phyloP scores from a whole-genome alignment of 2,888 invertebrate species.

The Lysandra coridon region DNA sequence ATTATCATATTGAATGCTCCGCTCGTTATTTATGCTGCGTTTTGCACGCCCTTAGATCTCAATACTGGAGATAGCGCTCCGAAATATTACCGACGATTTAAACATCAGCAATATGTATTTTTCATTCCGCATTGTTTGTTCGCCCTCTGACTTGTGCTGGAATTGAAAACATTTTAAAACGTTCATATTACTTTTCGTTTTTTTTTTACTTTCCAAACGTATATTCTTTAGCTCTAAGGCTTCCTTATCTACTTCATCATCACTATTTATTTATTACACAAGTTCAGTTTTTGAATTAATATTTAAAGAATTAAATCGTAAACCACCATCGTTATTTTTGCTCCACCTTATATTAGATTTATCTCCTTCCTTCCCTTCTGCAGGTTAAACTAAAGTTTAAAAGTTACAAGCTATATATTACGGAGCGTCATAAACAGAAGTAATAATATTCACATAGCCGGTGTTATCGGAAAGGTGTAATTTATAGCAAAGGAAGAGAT shows the following conservation, averaged over 20 bases:
- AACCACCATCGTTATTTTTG: background rate
- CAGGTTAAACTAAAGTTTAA: constrained; percentile 25
- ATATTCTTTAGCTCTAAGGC: background rate
- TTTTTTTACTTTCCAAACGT: background rate
- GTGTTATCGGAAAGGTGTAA: constrained; percentile 47
- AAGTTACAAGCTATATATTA: constrained; percentile 23
- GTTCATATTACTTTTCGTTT: background rate
- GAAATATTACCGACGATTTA: constrained; percentile 45
- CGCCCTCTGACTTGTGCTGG: background rate
- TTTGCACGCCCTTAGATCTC: constrained; percentile 65
- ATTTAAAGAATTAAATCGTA: background rate
- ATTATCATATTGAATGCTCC: constrained; percentile 64
- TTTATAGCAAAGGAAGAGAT: constrained; percentile 73
- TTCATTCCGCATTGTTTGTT: constrained; percentile 25
- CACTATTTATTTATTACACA: background rate
- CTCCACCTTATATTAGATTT: background rate
- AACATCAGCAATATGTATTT: constrained; percentile 39
- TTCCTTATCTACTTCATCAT: too few species aligned
- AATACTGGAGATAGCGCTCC: constrained; percentile 55
- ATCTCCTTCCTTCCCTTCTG: constrained; percentile 28
- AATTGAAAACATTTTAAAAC: background rate
- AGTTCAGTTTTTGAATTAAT: background rate
- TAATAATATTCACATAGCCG: constrained; percentile 33
- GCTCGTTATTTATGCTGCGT: constrained; percentile 53
- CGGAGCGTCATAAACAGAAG: constrained; percentile 32